Evolutionary conservation across 2,797 vertebrate species (phyloP).

Genomic region (Parauchenoglanis ngamensis): DNA sequence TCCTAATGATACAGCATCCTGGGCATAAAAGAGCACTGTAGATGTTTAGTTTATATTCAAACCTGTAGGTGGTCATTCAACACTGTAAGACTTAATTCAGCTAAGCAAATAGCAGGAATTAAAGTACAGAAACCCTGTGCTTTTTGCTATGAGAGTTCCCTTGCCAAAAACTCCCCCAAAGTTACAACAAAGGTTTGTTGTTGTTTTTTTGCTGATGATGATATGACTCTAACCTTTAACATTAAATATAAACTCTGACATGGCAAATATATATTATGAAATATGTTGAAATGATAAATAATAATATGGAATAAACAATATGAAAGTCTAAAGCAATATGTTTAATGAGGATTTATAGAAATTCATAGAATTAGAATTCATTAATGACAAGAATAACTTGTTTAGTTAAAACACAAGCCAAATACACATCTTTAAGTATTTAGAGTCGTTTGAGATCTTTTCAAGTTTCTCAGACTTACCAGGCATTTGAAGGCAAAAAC

Average conservation of each 20-base stretch:
- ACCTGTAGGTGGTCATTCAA: not conserved
- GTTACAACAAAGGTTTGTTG: not conserved
- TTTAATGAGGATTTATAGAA: not conserved
- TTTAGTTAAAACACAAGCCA: not conserved
- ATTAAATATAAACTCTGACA: not conserved
- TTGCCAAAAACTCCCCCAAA: not conserved
- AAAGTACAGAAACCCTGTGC: not conserved
- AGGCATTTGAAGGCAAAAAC: not conserved
- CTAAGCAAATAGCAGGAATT: too few relatives aligned
- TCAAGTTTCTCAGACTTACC: constrained; percentile 13
- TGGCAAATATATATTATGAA: not conserved
- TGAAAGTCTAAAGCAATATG: not conserved
- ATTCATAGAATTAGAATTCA: not conserved
- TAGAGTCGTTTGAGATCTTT: too few relatives aligned
- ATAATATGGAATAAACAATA: not conserved
- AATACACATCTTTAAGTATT: too few relatives aligned
- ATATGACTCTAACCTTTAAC: not conserved
- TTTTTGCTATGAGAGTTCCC: not conserved
- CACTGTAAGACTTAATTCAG: not conserved
- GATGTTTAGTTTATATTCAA: not conserved
- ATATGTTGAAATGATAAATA: not conserved
- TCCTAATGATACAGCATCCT: not conserved
- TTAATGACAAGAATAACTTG: not conserved
- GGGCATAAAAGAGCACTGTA: not conserved
- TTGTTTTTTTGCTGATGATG: not conserved